A percentile compares a stretch with the other conserved stretches of the same genome.
Evolutionary conservation across 2,888 invertebrate genomes (phyloP).

Genomic region (Thecocarcelia acutangulata): DNA sequence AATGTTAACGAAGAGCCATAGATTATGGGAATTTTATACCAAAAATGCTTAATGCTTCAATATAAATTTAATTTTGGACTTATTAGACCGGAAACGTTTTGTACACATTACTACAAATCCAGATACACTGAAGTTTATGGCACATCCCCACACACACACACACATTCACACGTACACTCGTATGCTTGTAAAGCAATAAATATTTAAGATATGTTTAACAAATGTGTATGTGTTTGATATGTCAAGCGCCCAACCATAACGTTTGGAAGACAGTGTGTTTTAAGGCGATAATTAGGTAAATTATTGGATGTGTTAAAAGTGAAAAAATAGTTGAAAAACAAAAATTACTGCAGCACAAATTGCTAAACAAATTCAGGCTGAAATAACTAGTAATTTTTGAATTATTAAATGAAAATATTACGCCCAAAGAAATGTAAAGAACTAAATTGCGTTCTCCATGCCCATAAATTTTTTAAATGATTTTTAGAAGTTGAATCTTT

Average conservation of each 20-base stretch:
- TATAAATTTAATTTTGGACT: slow-evolving; percentile 64
- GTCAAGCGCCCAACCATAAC: slow-evolving; percentile 12
- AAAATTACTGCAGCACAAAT: neutral
- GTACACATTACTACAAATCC: slow-evolving; percentile 26
- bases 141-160: slow-evolving; percentile 6
- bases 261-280: slow-evolving; percentile 23
- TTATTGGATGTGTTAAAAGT: slow-evolving; percentile 1
- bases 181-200: slow-evolving; percentile 1
- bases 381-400: no score
- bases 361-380: neutral
- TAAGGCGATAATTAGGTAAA: slow-evolving; percentile 28
- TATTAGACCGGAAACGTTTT: slow-evolving; percentile 59
- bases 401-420: no score
- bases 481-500: no score
- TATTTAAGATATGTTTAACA: slow-evolving; percentile 17
- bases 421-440: no score
- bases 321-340: neutral
- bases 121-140: no score
- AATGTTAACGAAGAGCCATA: slow-evolving; percentile 15
- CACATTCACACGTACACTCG: neutral
- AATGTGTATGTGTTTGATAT: neutral
- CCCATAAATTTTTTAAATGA: no score
- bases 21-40: slow-evolving; percentile 42
- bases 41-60: slow-evolving; percentile 58
- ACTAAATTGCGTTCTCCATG: no score